phyloP scores from a whole-genome alignment of 2,797 vertebrate species.

The Sphenodon punctatus region DNA sequence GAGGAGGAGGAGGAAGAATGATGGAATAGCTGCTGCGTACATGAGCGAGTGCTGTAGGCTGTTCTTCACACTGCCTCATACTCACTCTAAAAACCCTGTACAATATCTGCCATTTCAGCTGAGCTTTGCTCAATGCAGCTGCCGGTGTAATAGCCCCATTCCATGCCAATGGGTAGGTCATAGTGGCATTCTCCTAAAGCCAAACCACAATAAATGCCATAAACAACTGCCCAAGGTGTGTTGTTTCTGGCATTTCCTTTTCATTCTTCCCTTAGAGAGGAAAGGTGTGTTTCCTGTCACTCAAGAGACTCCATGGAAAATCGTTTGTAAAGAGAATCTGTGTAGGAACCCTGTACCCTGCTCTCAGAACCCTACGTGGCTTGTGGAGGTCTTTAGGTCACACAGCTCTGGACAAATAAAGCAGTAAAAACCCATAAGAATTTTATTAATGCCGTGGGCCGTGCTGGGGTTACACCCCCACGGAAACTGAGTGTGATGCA shows the following conservation, averaged over 20 bases:
- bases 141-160: not conserved
- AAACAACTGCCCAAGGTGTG: not conserved
- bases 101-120: rapidly evolving
- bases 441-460: not conserved
- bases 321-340: too few relatives aligned
- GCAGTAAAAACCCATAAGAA: not conserved
- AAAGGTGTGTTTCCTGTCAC: not conserved
- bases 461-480: not conserved
- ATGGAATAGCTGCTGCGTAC: not conserved
- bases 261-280: not conserved
- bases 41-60: not conserved
- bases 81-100: not conserved
- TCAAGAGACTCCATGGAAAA: not conserved
- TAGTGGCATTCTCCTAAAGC: too few relatives aligned
- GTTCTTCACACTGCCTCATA: not conserved
- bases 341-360: too few relatives aligned
- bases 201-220: too few relatives aligned
- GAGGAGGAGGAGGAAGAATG: not conserved
- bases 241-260: not conserved
- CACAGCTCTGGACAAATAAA: too few relatives aligned
- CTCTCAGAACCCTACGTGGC: too few relatives aligned
- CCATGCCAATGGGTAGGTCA: not conserved
- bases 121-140: rapidly evolving
- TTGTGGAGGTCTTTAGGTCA: too few relatives aligned
- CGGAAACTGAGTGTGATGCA: not conserved